These are phyloP conservation scores for Xanthorhoe spadicearia DNA, from an alignment of 2,888 invertebrate genomes.

Conservation along the genomic window DNA sequence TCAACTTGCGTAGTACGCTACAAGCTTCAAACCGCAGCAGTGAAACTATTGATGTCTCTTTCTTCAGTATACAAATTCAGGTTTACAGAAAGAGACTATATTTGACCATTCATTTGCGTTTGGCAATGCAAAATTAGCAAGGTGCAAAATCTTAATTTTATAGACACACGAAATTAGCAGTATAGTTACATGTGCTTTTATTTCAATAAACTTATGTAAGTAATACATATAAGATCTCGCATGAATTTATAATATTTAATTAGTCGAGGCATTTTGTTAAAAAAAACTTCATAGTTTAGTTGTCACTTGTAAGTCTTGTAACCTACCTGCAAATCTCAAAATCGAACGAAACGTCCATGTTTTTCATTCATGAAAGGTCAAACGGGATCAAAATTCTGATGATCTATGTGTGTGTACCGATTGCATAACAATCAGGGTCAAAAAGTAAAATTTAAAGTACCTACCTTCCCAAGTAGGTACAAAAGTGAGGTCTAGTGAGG, in stretches of 20 bases:
- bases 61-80: conserved; percentile 49
- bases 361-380: neutral
- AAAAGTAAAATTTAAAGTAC: neutral
- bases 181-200: neutral
- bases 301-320: too few relatives aligned
- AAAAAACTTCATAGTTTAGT: too few relatives aligned
- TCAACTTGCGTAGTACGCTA: conserved; percentile 83
- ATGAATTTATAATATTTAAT: too few relatives aligned
- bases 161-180: neutral
- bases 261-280: too few relatives aligned
- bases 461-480: too few relatives aligned
- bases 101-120: conserved; percentile 81
- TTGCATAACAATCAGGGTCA: neutral
- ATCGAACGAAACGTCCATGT: too few relatives aligned
- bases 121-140: conserved; percentile 65
- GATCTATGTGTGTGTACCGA: neutral
- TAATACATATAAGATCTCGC: too few relatives aligned
- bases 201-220: too few relatives aligned
- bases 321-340: too few relatives aligned
- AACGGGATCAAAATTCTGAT: neutral
- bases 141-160: conserved; percentile 23
- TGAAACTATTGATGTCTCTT: conserved; percentile 58
- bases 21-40: conserved; percentile 59
- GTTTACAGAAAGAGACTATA: conserved; percentile 59
- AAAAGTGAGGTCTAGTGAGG: too few relatives aligned